Base-by-base conservation (phyloP, 2,888 invertebrate genomes). In the Napeogenes sylphis region DNA sequence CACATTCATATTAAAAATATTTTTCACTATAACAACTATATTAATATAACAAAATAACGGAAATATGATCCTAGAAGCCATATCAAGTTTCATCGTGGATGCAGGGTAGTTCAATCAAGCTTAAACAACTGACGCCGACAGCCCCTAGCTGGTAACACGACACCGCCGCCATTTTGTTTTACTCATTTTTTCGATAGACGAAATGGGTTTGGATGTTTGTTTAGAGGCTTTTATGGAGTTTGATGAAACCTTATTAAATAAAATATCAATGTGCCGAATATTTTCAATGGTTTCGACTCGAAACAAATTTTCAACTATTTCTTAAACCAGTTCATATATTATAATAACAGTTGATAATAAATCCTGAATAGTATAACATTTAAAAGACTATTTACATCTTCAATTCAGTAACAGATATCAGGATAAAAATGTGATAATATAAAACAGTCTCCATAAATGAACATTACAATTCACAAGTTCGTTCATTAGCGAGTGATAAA, bases 91-190 rank as follows among this genome's bases (percentile, higher is more conserved):
- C 51, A 51, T 42, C 42, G 42, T 30, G 51, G 21, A 51, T 51
- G 30, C 51, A 51, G 51, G 51, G 51, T 51, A 51, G 51, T 62
- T 59, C 66, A 54, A 64, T 64, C 64, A 62, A 46, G 61, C 64
- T 46, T 64, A 64, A 64, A 63, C 67, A 63, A 78, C 75, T 66
- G 67, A 54, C 62, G 71, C 60, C 73, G 82, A 81, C 81, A 80
- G 77, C 70, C 75, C 76, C 74, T 71, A 66, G 45, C 54, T 63
- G 54, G 80, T 75, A 81, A 81, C 71, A 4, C 54, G 79, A 81
- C 69, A 77, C 66, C 56, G 8, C 64, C 57, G 66, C 64, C 66
- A 66, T 66, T 45, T 62, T 71, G 70, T 73, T 62, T 68, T 66
- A 58, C 65, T 56, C 64, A 64, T 71, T 69, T 71, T 73, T 58